Evolutionary conservation across 2,888 invertebrate genomes (phyloP), one percentile per base, ranked within the genome.

Genomic region (Synergus itoensis): DNA sequence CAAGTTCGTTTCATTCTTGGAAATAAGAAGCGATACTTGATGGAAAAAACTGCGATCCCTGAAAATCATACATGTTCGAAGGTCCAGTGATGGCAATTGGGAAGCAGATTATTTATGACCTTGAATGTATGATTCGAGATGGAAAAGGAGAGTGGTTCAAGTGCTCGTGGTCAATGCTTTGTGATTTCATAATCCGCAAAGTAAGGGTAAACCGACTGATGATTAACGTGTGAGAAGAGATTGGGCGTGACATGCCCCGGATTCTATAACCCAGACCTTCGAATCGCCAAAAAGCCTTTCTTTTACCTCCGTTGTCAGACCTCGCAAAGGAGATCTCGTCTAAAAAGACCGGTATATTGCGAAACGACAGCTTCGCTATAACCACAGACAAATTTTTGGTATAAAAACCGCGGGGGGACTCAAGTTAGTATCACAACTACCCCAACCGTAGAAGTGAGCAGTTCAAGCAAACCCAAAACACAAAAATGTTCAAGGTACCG

Each of bases 221-320:
- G 12, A 73, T 67, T 67, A 67, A 67, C 67, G 67, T 43, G 67
- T 41, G 67, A 65, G 73, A 53, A 73, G 73, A 73, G 73, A 73
- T 73, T 73, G 73, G 73, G 73, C 73, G 73, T 73, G 73, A 21
- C 77, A 36, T 53, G 79, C 79, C 80, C 80, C 77, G 79, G 14
- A 77, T 77, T 82, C 80, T 79, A 81, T 84, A 86, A 86, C 85
- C 86, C 85, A 85, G 86, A 85, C 86, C 86, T 86, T 86, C 84
- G 82, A 77, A 76, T 77, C 80, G 79, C 81, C 76, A 82, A 80
- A 77, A 80, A 60, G 77, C 83, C 79, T 84, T 83, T 83, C 81
- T 81, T 81, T 82, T 80, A 80, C 84, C 83, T 69, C 64, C 76
- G 79, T 81, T 80, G 79, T 84, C 76, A 48, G 67, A 69, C 78